Evolutionary conservation across 92 coral and sea anemone genomes (phyloP), one percentile per base, ranked within the genome.

Genomic region (Epizoanthus fatuus): DNA sequence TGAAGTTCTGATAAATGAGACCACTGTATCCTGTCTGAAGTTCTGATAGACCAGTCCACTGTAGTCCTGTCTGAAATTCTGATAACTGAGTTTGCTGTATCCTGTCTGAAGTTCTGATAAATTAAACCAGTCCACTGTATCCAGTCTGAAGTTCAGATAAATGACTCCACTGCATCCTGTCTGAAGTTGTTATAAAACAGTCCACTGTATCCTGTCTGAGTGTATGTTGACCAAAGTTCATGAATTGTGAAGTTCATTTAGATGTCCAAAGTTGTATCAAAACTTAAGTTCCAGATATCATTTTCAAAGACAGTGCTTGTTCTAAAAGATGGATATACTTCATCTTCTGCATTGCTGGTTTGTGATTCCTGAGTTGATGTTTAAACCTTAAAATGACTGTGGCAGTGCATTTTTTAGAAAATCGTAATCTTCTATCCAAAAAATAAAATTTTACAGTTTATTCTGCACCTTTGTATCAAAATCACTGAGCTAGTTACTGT

Each of bases 221-320:
- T 42, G 9, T 44, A 44, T 44, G 49, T 8, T 44, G 49, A 44
- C 49, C 49, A 44, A 44, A 44, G n/a, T 38, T 29, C 35, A 2
- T 66, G 35, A 74, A 38, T 58, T 58, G 81, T 38, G 39, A 58
- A 39, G 39, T 58, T 58, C 20, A 11, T 40, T 76, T 55, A 3
- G 56, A 76, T 59, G 81, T 44, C 55, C 54, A 19, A 51, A 69
- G 55, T 69, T 69, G 55, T n/a, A 63, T 22, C 3, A 19, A 11
- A 38, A 20, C 47, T 62, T 53, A 17, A 29, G 40, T 40, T 58
- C 45, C 32, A 57, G 47, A 19, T 49, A 6, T 56, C 62, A 57
- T 59, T 76, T 76, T 67, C 81, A 39, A 44, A 44, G 69, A 59
- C 52, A n/a, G n/a, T 76, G 56, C 69, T 55, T 74, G 20, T n/a